These are phyloP conservation scores for Passer domesticus DNA, from an alignment of 2,113 vertebrate species.

Conservation along the genomic window DNA sequence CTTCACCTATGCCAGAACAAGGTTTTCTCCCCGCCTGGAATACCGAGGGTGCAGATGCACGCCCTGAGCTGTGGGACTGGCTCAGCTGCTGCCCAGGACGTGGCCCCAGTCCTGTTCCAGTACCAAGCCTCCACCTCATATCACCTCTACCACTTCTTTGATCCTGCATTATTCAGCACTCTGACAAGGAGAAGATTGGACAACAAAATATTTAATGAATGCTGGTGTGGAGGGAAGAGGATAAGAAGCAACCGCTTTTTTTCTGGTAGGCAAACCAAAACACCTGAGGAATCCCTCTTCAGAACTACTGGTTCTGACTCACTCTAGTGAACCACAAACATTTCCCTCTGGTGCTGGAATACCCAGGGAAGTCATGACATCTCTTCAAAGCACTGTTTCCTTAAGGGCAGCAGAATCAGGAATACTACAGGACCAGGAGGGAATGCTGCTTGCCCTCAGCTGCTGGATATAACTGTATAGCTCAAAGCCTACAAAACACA, in stretches of 20 bases:
- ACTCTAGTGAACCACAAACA: not conserved
- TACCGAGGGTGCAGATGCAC: rapidly evolving
- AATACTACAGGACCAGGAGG: not conserved
- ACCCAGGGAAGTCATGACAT: not conserved
- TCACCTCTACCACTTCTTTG: not conserved
- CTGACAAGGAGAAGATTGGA: not conserved
- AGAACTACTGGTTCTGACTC: not conserved
- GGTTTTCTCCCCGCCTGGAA: not conserved
- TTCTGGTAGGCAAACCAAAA: not conserved
- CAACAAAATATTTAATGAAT: not conserved
- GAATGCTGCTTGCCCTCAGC: not conserved
- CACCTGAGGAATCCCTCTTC: not conserved
- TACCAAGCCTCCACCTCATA: not conserved
- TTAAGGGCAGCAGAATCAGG: not conserved
- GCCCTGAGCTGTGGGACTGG: not conserved
- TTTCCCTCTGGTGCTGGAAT: not conserved
- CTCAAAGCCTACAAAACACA: not conserved
- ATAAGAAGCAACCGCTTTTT: not conserved
- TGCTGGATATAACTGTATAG: not conserved
- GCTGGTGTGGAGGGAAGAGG: not conserved
- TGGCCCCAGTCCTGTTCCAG: not conserved
- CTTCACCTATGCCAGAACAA: not conserved
- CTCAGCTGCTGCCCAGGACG: not conserved
- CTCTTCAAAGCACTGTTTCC: not conserved
- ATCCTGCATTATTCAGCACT: not conserved